phyloP scores from a whole-genome alignment of 1,140 invertebrate genomes.

The Drosophila bocqueti region DNA sequence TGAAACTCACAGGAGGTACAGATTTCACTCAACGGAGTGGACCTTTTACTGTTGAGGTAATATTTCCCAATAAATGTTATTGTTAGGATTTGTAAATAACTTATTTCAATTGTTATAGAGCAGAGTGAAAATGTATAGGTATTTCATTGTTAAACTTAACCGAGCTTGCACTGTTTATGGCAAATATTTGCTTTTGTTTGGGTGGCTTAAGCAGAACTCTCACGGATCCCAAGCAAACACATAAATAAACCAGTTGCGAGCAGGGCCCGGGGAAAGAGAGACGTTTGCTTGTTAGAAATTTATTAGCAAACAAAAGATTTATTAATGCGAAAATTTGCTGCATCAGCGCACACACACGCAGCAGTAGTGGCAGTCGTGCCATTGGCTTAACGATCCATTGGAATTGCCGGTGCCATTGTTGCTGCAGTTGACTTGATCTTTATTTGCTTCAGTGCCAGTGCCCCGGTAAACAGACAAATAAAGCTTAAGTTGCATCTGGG shows the following conservation, averaged over 20 bases:
- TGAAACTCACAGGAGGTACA: background rate
- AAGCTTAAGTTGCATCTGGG: conserved; percentile 67
- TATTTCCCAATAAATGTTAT: background rate
- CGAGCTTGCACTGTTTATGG: background rate
- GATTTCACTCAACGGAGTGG: background rate
- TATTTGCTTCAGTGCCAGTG: conserved; percentile 35
- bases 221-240: conserved; percentile 18
- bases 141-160: too few relatives aligned
- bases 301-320: conserved; percentile 79
- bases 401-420: conserved; percentile 27
- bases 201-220: conserved; percentile 9
- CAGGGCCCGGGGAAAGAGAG: background rate
- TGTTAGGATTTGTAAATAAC: background rate
- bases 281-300: conserved; percentile 61
- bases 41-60: background rate
- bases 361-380: conserved; percentile 16
- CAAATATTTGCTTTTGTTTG: background rate
- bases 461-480: conserved; percentile 57
- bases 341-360: conserved; percentile 54
- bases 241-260: conserved; percentile 44
- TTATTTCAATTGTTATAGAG: background rate
- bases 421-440: conserved; percentile 48
- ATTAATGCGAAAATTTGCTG: conserved; percentile 77
- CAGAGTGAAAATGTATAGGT: background rate
- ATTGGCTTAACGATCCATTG: conserved; percentile 25